Base-by-base conservation (phyloP, 2,888 invertebrate species). In the Sicus ferrugineus region DNA sequence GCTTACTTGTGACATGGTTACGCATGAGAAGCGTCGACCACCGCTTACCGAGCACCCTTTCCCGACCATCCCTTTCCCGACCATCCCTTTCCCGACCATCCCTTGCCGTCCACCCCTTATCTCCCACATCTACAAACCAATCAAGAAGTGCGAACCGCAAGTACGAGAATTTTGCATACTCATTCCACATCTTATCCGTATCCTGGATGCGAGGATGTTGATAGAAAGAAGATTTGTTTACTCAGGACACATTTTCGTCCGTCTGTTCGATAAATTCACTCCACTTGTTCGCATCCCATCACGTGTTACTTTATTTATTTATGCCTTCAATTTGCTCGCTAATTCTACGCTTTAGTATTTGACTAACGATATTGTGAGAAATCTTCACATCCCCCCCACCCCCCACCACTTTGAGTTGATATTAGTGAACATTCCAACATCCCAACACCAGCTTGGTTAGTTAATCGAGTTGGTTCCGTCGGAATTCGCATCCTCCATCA, bases 1-100 rank as follows among this genome's bases (percentile, higher is more conserved):
- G 77, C 80, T 80, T 77, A 75, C 76, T 76, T 76, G 76, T 42
- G 42, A n/a, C n/a, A n/a, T n/a, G n/a, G n/a, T n/a, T n/a, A n/a
- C n/a, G n/a, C n/a, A n/a, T n/a, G n/a, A n/a, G n/a, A n/a, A n/a
- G n/a, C n/a, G n/a, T n/a, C n/a, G n/a, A n/a, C n/a, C n/a, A n/a
- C n/a, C n/a, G n/a, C n/a, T n/a, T n/a, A n/a, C n/a, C n/a, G n/a
- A n/a, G n/a, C n/a, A n/a, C n/a, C n/a, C n/a, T n/a, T n/a, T n/a
- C n/a, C n/a, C n/a, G n/a, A n/a, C n/a, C n/a, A n/a, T n/a, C n/a
- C n/a, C n/a, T n/a, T n/a, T n/a, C n/a, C n/a, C n/a, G n/a, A n/a
- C n/a, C n/a, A n/a, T n/a, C n/a, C n/a, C n/a, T n/a, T n/a, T n/a
- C n/a, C n/a, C n/a, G n/a, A n/a, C n/a, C n/a, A n/a, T n/a, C n/a